Evolutionary conservation across 2,888 invertebrate species (phyloP).

Genomic region (Leptinotarsa haldemani): DNA sequence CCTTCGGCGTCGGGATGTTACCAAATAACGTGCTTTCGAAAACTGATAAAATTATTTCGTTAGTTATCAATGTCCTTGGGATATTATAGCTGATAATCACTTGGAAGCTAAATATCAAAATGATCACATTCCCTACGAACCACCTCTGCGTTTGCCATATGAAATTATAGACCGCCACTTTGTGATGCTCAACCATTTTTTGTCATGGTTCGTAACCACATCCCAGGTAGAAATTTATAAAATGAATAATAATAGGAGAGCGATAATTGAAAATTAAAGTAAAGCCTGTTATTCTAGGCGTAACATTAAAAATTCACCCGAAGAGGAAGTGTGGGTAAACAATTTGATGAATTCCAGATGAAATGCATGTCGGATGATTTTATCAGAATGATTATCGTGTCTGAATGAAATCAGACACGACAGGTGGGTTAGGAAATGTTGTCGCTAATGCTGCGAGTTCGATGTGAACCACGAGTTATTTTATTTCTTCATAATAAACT

Average conservation of each 20-base stretch:
- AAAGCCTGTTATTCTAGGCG: conserved; percentile 11
- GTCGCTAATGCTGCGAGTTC: too few species aligned
- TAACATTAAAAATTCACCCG: background rate
- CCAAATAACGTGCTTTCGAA: too few species aligned
- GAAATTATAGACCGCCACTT: conserved; percentile 25
- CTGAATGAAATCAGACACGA: background rate
- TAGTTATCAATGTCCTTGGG: too few species aligned
- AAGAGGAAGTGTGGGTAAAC: conserved; percentile 16
- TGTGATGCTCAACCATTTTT: conserved; percentile 20
- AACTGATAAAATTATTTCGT: too few species aligned
- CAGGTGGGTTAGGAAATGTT: background rate
- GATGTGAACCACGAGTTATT: too few species aligned
- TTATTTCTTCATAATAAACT: too few species aligned
- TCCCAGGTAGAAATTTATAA: conserved; percentile 23
- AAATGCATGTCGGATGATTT: background rate
- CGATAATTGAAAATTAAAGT: conserved; percentile 18
- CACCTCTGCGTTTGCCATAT: conserved; percentile 2
- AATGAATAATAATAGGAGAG: conserved; percentile 8
- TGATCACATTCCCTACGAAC: background rate
- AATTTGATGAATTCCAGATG: background rate
- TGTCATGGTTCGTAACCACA: conserved; percentile 26
- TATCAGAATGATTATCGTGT: conserved; percentile 2
- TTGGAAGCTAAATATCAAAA: background rate
- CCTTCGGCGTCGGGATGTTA: too few species aligned
- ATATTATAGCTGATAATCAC: too few species aligned